These are phyloP conservation scores for Lamellibrachia satsuma DNA, from an alignment of 2,888 invertebrate genomes.

Conservation along the genomic window DNA sequence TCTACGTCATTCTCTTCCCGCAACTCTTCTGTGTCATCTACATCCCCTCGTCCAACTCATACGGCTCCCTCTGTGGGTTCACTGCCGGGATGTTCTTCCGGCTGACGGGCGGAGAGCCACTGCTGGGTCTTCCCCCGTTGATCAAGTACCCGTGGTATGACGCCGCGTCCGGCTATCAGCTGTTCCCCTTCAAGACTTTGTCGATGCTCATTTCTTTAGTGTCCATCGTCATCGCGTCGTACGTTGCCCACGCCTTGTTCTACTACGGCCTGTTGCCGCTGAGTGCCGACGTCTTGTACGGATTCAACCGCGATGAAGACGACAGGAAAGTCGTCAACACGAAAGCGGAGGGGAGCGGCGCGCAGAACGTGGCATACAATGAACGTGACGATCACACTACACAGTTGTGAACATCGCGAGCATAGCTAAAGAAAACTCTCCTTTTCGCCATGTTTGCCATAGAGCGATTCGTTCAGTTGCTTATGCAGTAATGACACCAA, in stretches of 20 bases:
- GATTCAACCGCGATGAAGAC: background rate
- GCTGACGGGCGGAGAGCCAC: slow-evolving; percentile 57
- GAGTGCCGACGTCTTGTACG: background rate
- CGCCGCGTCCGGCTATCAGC: slow-evolving; percentile 69
- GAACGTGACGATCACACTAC: background rate
- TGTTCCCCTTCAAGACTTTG: slow-evolving; percentile 95
- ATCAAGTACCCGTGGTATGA: slow-evolving; percentile 59
- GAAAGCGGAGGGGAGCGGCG: background rate
- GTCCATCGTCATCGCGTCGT: background rate
- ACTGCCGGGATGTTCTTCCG: slow-evolving; percentile 75
- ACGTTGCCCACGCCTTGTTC: background rate
- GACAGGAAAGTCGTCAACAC: background rate
- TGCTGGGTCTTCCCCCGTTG: slow-evolving; percentile 50
- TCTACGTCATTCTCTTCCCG: slow-evolving; percentile 97
- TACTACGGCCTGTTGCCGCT: background rate
- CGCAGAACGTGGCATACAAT: background rate
- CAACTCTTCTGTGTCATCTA: slow-evolving; percentile 81
- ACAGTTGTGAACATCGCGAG: background rate
- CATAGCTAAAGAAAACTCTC: background rate
- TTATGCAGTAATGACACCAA: too few species aligned
- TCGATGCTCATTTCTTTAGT: slow-evolving; percentile 78
- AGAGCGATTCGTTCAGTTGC: too few species aligned
- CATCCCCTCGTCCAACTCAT: slow-evolving; percentile 76
- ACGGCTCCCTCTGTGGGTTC: slow-evolving; percentile 81
- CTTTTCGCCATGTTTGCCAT: too few species aligned